A percentile compares a stretch with the other conserved stretches of the same genome.
Evolutionary conservation across 1,140 invertebrate genomes (phyloP).

Genomic region (Charaxes varanes): DNA sequence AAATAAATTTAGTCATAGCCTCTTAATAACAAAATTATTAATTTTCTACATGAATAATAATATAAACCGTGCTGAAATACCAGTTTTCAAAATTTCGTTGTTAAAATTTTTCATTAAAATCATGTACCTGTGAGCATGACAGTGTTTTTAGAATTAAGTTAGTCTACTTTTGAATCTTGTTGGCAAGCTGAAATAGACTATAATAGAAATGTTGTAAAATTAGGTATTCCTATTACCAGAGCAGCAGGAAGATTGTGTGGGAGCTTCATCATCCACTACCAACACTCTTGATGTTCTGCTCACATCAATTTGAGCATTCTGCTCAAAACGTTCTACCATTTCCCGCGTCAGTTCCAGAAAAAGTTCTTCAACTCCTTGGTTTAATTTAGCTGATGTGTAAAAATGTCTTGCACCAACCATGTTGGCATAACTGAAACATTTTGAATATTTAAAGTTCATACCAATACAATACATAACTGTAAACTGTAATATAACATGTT

Average conservation of each 20-base stretch:
- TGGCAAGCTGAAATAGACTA: not conserved
- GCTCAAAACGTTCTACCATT: conserved; percentile 48
- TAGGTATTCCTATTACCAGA: conserved; percentile 36
- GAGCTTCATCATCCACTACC: conserved; percentile 59
- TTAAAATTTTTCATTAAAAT: too few relatives aligned
- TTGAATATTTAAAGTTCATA: conserved; percentile 3
- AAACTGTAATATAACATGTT: too few relatives aligned
- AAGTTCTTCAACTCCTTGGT: conserved; percentile 94
- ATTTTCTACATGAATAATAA: too few relatives aligned
- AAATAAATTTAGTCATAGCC: too few relatives aligned
- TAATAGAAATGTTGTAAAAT: not conserved
- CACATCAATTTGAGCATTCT: conserved; percentile 30
- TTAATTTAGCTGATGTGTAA: conserved; percentile 96
- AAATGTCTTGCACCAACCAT: conserved; percentile 96
- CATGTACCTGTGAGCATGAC: too few relatives aligned
- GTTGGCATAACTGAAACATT: conserved; percentile 64
- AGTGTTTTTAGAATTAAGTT: too few relatives aligned
- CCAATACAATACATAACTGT: not conserved
- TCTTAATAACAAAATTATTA: too few relatives aligned
- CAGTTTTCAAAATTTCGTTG: too few relatives aligned
- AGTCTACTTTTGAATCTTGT: too few relatives aligned
- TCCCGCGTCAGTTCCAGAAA: conserved; percentile 89
- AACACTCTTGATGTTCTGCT: conserved; percentile 40
- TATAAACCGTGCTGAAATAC: too few relatives aligned
- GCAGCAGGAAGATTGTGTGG: conserved; percentile 49